Conservation (phyloP, 2,888 invertebrate genomes). For the Drosophila mulleri region DNA sequence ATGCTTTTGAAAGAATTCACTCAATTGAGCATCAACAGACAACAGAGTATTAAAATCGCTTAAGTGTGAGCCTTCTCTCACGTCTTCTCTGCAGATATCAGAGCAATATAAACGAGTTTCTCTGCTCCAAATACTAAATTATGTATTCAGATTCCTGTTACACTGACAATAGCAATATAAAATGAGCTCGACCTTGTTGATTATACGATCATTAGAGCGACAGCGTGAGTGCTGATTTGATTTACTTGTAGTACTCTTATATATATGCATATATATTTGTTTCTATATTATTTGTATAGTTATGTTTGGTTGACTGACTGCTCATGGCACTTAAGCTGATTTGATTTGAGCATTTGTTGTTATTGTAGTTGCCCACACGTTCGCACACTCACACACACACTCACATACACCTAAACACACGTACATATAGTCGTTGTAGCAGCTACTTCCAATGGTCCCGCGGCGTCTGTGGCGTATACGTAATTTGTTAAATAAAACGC, state of each 20-base stretch:
- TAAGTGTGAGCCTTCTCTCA: too few relatives aligned
- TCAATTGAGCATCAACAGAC: not conserved
- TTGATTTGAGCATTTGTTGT: constrained; percentile 54
- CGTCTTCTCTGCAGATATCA: not conserved
- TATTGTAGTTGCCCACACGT: constrained; percentile 36
- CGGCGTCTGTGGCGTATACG: constrained; percentile 61
- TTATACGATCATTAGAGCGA: constrained; percentile 37
- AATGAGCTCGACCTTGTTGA: constrained; percentile 21
- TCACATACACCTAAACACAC: not conserved
- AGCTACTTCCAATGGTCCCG: constrained; percentile 38
- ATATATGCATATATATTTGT: constrained; percentile 8
- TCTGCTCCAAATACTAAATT: constrained; percentile 3
- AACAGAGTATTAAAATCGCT: not conserved
- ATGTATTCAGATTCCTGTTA: not conserved
- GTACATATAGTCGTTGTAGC: constrained; percentile 9
- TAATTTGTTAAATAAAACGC: constrained; percentile 74
- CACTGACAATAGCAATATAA: constrained; percentile 9
- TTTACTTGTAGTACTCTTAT: constrained; percentile 38
- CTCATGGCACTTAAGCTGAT: constrained; percentile 63
- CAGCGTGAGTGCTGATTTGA: constrained; percentile 48
- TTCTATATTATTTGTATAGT: constrained; percentile 42
- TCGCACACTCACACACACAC: not conserved
- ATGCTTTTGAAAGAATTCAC: not conserved
- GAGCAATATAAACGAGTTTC: not conserved
- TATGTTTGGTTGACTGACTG: constrained; percentile 60